phyloP scores from a whole-genome alignment of 2,113 vertebrate species.

The Dicerorhinus sumatrensis region DNA sequence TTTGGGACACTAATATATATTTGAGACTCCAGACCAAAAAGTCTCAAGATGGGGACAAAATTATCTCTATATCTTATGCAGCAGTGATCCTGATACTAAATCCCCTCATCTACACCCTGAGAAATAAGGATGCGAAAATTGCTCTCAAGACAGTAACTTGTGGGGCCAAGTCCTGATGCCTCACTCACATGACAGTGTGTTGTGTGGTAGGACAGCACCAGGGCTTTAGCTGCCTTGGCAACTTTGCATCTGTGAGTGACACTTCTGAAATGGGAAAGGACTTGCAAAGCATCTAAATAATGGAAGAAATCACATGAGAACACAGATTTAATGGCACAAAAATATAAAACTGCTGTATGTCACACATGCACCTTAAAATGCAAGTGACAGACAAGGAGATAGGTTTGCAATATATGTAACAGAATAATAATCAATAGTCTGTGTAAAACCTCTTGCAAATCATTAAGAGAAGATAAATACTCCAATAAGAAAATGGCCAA shows the following conservation, averaged over 20 bases:
- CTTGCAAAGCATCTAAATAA: not conserved
- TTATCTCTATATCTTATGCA: slow-evolving; percentile 66
- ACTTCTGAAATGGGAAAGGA: not conserved
- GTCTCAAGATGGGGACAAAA: slow-evolving; percentile 47
- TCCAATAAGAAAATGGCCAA: not conserved
- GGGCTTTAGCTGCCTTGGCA: not conserved
- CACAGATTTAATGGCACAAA: not conserved
- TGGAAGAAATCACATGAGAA: not conserved
- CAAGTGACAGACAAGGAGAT: not conserved
- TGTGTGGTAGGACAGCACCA: not conserved
- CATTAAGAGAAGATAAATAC: not conserved
- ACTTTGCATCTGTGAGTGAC: not conserved
- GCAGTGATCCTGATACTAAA: slow-evolving; percentile 65
- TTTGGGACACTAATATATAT: slow-evolving; percentile 71
- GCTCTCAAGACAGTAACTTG: not conserved
- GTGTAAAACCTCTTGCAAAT: not conserved
- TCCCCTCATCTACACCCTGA: slow-evolving; percentile 69
- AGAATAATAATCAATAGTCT: not conserved
- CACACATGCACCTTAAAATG: not conserved
- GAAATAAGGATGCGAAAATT: slow-evolving; percentile 55
- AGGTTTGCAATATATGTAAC: not conserved
- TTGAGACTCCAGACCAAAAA: slow-evolving; percentile 52
- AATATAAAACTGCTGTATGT: not conserved
- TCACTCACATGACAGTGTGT: not conserved
- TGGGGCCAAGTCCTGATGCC: not conserved